A percentile compares a stretch with the other conserved stretches of the same genome.
These are phyloP conservation scores for Epizoanthus scotinus DNA, from an alignment of 92 coral and sea anemone species.

Conservation along the genomic window DNA sequence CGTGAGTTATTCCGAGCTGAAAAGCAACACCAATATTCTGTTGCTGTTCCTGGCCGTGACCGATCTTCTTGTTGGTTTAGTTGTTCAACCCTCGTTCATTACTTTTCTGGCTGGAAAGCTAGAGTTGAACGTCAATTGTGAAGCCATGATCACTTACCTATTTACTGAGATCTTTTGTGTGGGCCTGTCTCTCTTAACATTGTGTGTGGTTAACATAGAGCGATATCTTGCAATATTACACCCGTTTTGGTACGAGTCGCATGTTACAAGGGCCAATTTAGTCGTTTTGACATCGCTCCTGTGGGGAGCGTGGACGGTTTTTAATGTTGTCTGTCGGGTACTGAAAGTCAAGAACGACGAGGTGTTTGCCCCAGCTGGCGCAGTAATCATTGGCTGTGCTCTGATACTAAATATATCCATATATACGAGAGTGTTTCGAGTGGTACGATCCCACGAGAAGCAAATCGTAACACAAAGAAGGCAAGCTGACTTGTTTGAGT, in stretches of 20 bases:
- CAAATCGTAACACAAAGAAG: constrained; percentile 25
- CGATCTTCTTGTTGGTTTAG: constrained; percentile 34
- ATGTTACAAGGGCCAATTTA: constrained; percentile 14
- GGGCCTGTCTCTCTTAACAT: constrained; percentile 41
- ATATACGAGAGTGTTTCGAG: constrained; percentile 12
- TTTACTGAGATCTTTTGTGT: constrained; percentile 52
- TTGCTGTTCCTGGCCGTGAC: constrained; percentile 34
- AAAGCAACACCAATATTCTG: constrained; percentile 23
- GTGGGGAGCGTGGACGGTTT: constrained; percentile 42
- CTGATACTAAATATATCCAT: constrained; percentile 18
- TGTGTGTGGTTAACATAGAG: constrained; percentile 38
- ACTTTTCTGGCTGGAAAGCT: constrained; percentile 42
- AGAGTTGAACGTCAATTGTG: constrained; percentile 28
- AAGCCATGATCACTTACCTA: constrained; percentile 31
- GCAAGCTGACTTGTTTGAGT: not conserved
- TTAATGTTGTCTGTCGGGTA: constrained; percentile 44
- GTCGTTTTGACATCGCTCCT: not conserved
- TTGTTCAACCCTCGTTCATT: constrained; percentile 44
- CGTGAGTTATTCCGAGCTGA: constrained; percentile 18
- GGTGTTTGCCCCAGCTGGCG: constrained; percentile 43
- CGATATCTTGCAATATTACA: constrained; percentile 43
- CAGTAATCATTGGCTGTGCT: constrained; percentile 22
- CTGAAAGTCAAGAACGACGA: constrained; percentile 46
- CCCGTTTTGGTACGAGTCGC: constrained; percentile 43
- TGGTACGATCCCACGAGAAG: constrained; percentile 36